Percentiles rank a stretch among this genome's conserved stretches.
These are phyloP conservation scores for Cremastobaeus sp. DNA, from an alignment of 2,888 invertebrate genomes.

Conservation along the genomic window DNA sequence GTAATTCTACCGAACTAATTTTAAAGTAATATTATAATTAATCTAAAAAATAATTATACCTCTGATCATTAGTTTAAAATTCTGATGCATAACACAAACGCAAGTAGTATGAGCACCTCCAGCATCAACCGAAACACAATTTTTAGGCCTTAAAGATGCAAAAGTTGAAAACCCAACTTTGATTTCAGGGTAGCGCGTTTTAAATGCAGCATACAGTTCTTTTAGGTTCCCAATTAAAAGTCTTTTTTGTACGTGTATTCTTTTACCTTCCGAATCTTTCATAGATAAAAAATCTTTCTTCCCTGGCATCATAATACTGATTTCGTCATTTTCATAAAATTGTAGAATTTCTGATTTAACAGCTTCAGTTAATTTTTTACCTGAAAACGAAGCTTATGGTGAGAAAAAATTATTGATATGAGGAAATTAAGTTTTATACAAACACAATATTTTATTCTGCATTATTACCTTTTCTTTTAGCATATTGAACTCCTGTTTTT, in stretches of 20 bases:
- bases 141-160: slow-evolving; percentile 12
- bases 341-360: slow-evolving; percentile 13
- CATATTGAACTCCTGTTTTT: neutral
- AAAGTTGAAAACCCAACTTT: slow-evolving; percentile 11
- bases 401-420: slow-evolving; percentile 5
- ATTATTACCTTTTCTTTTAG: slow-evolving; percentile 12
- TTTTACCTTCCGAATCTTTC: slow-evolving; percentile 27
- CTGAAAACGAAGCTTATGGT: slow-evolving; percentile 7
- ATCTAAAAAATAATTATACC: too few species aligned
- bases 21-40: too few species aligned
- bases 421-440: too few species aligned
- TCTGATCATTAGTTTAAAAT: too few species aligned
- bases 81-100: too few species aligned
- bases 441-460: too few species aligned
- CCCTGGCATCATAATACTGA: slow-evolving; percentile 28
- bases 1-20: too few species aligned
- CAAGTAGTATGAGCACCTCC: too few species aligned
- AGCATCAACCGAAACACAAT: slow-evolving; percentile 14
- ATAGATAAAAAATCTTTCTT: slow-evolving; percentile 58
- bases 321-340: slow-evolving; percentile 12
- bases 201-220: slow-evolving; percentile 46
- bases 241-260: slow-evolving; percentile 43
- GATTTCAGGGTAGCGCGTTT: neutral
- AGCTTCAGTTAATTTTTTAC: slow-evolving; percentile 7
- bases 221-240: slow-evolving; percentile 52